Conservation (phyloP, 1,140 invertebrate genomes). For the Sycobia sp. region DNA sequence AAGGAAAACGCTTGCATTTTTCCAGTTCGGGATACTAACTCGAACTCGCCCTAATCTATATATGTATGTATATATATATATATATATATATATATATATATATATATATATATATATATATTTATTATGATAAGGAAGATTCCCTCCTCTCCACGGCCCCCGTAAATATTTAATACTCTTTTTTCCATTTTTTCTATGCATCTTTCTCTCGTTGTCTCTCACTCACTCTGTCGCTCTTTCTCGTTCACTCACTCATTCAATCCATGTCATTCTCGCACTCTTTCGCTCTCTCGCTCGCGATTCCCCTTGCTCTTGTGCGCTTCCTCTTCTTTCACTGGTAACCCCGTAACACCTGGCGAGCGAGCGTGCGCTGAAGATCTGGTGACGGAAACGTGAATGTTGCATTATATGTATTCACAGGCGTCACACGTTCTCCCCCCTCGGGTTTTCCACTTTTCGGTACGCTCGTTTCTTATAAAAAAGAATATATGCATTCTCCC, state of each 20-base stretch:
- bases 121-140: constrained; percentile 50
- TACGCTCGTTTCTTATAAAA: no score
- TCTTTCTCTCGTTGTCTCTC: constrained; percentile 12
- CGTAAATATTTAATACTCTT: constrained; percentile 61
- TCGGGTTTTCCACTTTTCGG: no score
- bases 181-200: constrained; percentile 43
- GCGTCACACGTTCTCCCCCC: constrained; percentile 28
- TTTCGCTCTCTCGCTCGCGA: no score
- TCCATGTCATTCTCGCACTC: no score
- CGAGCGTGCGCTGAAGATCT: constrained; percentile 14
- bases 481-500: no score
- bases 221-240: constrained; percentile 2
- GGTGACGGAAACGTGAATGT: not conserved
- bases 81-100: no score
- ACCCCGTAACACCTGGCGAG: not conserved
- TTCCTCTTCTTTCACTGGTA: constrained; percentile 12
- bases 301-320: no score
- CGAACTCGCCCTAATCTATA: constrained; percentile 6
- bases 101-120: no score
- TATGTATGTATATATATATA: no score
- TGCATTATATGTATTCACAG: constrained; percentile 25
- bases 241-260: not conserved
- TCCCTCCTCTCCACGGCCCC: constrained; percentile 60
- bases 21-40: constrained; percentile 26
- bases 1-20: constrained; percentile 31